Conservation (phyloP, 2,888 invertebrate species). For the Caenorhabditis sinica region DNA sequence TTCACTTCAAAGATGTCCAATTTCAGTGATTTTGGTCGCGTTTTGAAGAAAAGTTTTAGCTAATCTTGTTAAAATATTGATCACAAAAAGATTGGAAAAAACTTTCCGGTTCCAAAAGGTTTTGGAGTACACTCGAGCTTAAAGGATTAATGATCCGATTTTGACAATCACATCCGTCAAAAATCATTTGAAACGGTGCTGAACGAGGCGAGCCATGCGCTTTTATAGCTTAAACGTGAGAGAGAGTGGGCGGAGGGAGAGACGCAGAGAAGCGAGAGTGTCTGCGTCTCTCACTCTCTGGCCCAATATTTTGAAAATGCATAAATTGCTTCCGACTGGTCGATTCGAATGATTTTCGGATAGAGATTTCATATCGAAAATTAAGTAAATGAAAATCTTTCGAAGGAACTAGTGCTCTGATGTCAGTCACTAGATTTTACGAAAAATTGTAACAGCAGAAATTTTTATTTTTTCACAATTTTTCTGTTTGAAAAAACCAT, state of each 20-base stretch:
- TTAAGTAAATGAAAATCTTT: too few relatives aligned
- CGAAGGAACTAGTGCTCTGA: too few relatives aligned
- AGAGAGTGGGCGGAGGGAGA: not conserved
- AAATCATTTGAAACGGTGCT: not conserved
- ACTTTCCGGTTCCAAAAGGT: not conserved
- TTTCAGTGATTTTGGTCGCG: not conserved
- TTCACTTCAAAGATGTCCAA: not conserved
- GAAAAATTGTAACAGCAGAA: not conserved
- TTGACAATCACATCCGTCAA: too few relatives aligned
- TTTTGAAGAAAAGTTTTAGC: too few relatives aligned
- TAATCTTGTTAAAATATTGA: too few relatives aligned
- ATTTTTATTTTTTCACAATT: not conserved
- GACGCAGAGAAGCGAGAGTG: not conserved
- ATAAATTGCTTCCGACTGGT: not conserved
- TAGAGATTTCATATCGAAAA: too few relatives aligned
- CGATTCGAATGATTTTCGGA: too few relatives aligned
- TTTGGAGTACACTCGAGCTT: too few relatives aligned
- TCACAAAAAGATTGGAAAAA: too few relatives aligned
- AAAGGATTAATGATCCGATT: too few relatives aligned
- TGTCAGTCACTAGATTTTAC: too few relatives aligned
- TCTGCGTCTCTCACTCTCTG: not conserved
- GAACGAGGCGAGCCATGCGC: not conserved
- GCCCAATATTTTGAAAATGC: not conserved
- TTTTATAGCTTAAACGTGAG: not conserved
- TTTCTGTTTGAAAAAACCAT: not conserved